These are phyloP conservation scores for Hassar affinis DNA, from an alignment of 2,113 vertebrate genomes.

Conservation along the genomic window DNA sequence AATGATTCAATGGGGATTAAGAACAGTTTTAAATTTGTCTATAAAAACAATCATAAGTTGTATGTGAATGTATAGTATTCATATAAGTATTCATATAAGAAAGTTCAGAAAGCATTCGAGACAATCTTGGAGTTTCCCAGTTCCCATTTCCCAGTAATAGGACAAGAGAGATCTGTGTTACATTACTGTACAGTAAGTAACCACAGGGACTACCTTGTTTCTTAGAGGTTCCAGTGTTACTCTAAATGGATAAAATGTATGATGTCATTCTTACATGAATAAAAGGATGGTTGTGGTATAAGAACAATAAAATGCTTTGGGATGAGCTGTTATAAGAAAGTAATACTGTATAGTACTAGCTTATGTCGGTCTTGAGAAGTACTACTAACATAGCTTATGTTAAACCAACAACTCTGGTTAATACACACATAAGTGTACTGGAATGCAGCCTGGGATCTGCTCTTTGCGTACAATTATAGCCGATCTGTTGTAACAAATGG, in stretches of 20 bases:
- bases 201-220: background rate
- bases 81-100: too few species aligned
- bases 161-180: background rate
- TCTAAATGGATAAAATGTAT: background rate
- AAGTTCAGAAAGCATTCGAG: background rate
- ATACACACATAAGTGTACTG: background rate
- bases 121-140: background rate
- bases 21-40: background rate
- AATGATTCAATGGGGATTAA: background rate
- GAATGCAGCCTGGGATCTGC: constrained; percentile 8
- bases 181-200: background rate
- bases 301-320: background rate
- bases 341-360: background rate
- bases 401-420: constrained; percentile 1
- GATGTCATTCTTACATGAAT: background rate
- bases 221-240: background rate
- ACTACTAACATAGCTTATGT: background rate
- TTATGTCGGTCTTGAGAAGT: too few species aligned
- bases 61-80: too few species aligned
- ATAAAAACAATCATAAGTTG: too few species aligned
- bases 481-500: constrained; percentile 37
- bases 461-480: background rate
- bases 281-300: background rate
- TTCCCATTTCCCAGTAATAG: background rate
- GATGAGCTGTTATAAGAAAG: background rate